Base-by-base conservation (phyloP, 2,113 vertebrate genomes). In the Antennarius striatus region DNA sequence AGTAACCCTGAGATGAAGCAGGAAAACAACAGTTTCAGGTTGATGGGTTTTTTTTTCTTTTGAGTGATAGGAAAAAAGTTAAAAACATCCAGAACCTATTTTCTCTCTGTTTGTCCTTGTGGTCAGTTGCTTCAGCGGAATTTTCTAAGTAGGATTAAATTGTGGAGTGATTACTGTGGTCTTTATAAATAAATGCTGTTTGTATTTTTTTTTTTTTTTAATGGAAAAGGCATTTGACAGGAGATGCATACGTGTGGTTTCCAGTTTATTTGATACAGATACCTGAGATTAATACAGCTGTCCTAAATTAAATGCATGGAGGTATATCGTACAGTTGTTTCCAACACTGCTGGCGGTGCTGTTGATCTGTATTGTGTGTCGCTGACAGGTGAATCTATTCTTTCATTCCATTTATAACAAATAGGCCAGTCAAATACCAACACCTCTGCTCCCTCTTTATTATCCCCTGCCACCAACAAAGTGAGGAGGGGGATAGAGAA, bases 91-190 rank as follows among this genome's bases (percentile, higher is more conserved):
- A 4, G 10, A 51, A 14, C 7, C 48, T 49, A n/a, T 14, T 49
- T 5, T 49, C 6, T 17, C 8, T 4, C 49, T 22, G 4, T 51
- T 54, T 56, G 45, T 3, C 58, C 40, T 52, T n/a, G 40, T 58
- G 65, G 61, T 47, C 59, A 58, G 14, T 57, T 54, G 57, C 51
- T 3, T 65, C 52, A 49, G n/a, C 53, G 55, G 54, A 56, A 77
- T 57, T 36, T 32, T 22, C 6, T 14, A 2, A 51, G 48, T 49
- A 3, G 7, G 6, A 29, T 47, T 14, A n/a, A 6, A 15, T 60
- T n/a, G 36, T 68, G n/a, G 5, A 40, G n/a, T 17, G 1, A 32
- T 40, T 13, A 6, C 12, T 3, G 16, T 40, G 54, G 2, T 30
- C 28, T 53, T 15, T 45, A 39, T 50, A 29, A 50, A 13, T 30